Base-by-base conservation (phyloP, 2,888 invertebrate genomes). In the Drosophila borborema region DNA sequence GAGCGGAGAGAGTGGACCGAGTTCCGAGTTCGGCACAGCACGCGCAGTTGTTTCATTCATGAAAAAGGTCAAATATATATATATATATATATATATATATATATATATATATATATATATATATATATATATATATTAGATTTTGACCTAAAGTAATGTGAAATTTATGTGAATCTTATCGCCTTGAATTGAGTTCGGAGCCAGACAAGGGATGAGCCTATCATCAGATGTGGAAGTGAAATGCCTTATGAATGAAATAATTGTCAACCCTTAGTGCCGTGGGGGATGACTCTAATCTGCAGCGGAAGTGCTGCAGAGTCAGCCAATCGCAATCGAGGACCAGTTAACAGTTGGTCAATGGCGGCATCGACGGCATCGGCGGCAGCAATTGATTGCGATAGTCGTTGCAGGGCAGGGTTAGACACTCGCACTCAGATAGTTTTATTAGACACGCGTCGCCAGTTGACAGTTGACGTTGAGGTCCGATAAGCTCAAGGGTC, bases 81-180 rank as follows among this genome's bases (percentile, higher is more conserved):
- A 28, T 40, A 38, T 20, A 49, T 54, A 38, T 40, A 40, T 41
- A 34, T 43, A 34, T 58, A 16, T n/a, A n/a, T n/a, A n/a, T n/a
- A n/a, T n/a, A n/a, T n/a, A n/a, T n/a, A n/a, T n/a, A n/a, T n/a
- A n/a, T n/a, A n/a, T n/a, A n/a, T n/a, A n/a, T n/a, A n/a, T n/a
- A n/a, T n/a, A n/a, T 40, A 38, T 20, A 49, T 54, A 38, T 41
- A 40, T 41, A 34, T 43, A 34, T 58, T 58, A 16, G 8, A 3
- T 18, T 34, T 18, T 38, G 16, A 65, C 68, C 86, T 72, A 70
- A 80, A 54, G 64, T 89, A 90, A 86, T 90, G 89, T 80, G 78
- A 80, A 86, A 86, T 84, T 81, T 83, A 86, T 88, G 90, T 90
- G 79, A 86, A 88, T 83, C 81, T 86, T 86, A 86, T 86, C 86